A percentile compares a stretch with the other conserved stretches of the same genome.
Evolutionary conservation across 92 coral and sea anemone species (phyloP).

Genomic region (Actinernus sp.): DNA sequence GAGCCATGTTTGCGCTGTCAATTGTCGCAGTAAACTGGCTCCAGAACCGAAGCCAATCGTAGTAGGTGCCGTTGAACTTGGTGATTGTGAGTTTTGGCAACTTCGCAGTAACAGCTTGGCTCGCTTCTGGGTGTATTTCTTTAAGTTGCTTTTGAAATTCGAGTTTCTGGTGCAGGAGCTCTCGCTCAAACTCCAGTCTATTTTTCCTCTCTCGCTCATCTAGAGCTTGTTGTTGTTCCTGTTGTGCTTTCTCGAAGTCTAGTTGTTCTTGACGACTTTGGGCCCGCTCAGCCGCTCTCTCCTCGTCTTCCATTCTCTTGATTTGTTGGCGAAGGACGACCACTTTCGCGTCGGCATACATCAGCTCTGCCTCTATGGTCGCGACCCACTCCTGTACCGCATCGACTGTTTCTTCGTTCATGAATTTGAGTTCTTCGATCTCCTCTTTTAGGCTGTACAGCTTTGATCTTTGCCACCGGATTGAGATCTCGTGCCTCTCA

Average conservation of each 20-base stretch:
- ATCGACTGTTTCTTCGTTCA: slow-evolving; percentile 45
- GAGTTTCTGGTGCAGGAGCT: slow-evolving; percentile 47
- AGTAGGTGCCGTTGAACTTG: too few relatives aligned
- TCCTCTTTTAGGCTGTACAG: too few relatives aligned
- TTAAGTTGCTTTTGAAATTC: slow-evolving; percentile 47
- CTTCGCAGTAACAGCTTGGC: slow-evolving; percentile 47
- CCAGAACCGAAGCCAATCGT: slow-evolving; percentile 71
- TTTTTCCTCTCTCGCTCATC: too few relatives aligned
- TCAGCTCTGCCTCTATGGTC: slow-evolving; percentile 8
- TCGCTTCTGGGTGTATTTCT: too few relatives aligned
- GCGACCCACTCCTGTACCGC: slow-evolving; percentile 36
- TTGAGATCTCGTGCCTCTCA: slow-evolving; percentile 54
- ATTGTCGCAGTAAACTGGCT: slow-evolving; percentile 48
- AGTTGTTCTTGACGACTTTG: too few relatives aligned
- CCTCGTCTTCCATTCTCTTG: slow-evolving; percentile 11
- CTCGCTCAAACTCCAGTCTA: slow-evolving; percentile 55
- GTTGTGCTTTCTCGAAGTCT: too few relatives aligned
- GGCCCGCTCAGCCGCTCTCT: slow-evolving; percentile 19
- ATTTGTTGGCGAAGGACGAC: slow-evolving; percentile 2
- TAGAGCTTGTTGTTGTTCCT: too few relatives aligned
- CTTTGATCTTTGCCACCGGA: too few relatives aligned
- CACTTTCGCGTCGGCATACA: slow-evolving; percentile 12
- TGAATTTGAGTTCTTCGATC: too few relatives aligned
- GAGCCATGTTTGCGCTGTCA: slow-evolving; percentile 45
- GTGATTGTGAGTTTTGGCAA: slow-evolving; percentile 60